Conservation (phyloP, 2,113 vertebrate species). For the Sinocyclocheilus grahami region DNA sequence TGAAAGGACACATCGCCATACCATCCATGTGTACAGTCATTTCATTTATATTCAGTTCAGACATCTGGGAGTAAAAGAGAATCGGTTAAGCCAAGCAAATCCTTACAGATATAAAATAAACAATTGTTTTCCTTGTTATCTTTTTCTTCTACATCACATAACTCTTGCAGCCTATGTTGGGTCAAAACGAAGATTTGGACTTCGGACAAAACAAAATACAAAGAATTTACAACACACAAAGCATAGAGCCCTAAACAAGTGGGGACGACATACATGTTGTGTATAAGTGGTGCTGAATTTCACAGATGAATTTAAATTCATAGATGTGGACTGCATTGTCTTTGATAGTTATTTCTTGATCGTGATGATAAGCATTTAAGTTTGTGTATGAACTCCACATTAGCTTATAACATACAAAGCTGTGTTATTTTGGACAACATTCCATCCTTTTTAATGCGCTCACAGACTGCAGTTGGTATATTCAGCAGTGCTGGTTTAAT, state of each 20-base stretch:
- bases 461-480: conserved; percentile 19
- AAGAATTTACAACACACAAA: conserved; percentile 36
- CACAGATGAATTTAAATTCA: conserved; percentile 6
- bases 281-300: conserved; percentile 16
- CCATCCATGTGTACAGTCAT: background rate
- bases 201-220: conserved; percentile 1
- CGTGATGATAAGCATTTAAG: background rate
- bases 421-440: background rate
- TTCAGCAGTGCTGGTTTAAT: conserved; percentile 29
- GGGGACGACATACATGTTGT: background rate
- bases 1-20: background rate
- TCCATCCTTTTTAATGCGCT: background rate
- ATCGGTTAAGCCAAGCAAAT: conserved; percentile 1
- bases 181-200: conserved; percentile 33
- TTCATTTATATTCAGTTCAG: conserved; percentile 9
- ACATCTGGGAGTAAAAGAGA: background rate
- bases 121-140: conserved; percentile 25
- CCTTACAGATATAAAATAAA: background rate
- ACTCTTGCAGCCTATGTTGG: conserved; percentile 41
- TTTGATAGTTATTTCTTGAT: background rate
- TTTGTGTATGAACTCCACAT: conserved; percentile 9
- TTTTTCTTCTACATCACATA: conserved; percentile 40
- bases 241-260: conserved; percentile 1
- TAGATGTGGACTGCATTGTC: background rate
- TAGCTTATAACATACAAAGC: conserved; percentile 13